Conservation (phyloP, 2,113 vertebrate species). For the Gavialis gangeticus region DNA sequence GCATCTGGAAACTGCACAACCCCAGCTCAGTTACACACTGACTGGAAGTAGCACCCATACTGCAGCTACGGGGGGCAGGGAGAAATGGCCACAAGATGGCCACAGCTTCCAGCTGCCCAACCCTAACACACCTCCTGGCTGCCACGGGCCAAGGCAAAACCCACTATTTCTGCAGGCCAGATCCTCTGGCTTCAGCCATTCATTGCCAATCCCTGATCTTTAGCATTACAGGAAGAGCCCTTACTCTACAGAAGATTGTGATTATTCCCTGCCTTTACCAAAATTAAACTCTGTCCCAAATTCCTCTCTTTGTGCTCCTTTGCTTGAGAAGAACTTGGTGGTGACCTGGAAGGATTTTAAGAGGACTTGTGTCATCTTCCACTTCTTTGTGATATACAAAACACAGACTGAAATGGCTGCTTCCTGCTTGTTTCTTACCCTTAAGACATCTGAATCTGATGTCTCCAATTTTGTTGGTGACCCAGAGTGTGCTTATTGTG, state of each 20-base stretch:
- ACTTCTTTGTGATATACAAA: background rate
- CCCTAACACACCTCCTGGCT: too few relatives aligned
- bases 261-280: background rate
- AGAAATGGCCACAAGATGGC: too few relatives aligned
- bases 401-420: background rate
- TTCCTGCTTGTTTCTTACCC: background rate
- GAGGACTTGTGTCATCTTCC: background rate
- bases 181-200: too few relatives aligned
- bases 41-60: too few relatives aligned
- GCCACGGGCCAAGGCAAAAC: too few relatives aligned
- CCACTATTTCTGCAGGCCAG: too few relatives aligned
- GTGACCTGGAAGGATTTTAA: background rate
- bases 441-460: background rate
- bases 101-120: too few relatives aligned
- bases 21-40: too few relatives aligned
- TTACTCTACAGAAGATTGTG: background rate
- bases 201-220: too few relatives aligned
- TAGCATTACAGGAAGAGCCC: background rate
- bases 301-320: background rate
- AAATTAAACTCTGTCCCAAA: background rate
- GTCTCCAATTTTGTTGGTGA: background rate
- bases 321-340: background rate
- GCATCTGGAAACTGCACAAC: too few relatives aligned
- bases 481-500: background rate
- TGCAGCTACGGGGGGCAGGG: too few relatives aligned